A percentile compares a stretch with the other conserved stretches of the same genome.
phyloP scores from a whole-genome alignment of 2,113 vertebrate species.

The Aspiorhynchus laticeps region DNA sequence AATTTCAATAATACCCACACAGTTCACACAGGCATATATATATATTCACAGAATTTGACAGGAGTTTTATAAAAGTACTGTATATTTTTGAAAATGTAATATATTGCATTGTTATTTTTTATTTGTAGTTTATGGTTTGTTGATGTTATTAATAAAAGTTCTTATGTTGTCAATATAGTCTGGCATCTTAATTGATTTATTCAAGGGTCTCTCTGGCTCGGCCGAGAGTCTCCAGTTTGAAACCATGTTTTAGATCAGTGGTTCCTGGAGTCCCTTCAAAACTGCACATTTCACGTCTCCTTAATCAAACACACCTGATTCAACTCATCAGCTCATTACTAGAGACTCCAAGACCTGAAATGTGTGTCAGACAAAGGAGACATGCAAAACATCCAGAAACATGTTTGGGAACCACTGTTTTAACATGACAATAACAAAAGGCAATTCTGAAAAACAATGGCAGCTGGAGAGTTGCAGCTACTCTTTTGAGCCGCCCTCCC shows the following conservation, averaged over 20 bases:
- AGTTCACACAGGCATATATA: neutral
- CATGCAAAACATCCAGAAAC: neutral
- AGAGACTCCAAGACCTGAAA: neutral
- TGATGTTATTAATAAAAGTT: neutral
- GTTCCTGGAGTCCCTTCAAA: neutral
- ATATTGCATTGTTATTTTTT: neutral
- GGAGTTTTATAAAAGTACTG: neutral
- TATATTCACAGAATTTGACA: neutral
- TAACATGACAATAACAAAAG: neutral
- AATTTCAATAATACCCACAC: neutral
- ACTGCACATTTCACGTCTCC: neutral
- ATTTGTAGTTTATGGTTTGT: too few relatives aligned
- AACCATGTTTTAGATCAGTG: neutral
- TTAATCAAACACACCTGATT: neutral
- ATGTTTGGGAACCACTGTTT: neutral
- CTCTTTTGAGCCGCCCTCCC: neutral
- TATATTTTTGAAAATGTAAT: neutral
- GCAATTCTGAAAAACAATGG: neutral
- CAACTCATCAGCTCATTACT: neutral
- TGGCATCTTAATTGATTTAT: neutral
- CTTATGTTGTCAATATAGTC: too few relatives aligned
- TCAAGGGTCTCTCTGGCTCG: neutral
- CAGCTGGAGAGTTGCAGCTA: neutral
- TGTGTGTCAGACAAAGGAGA: neutral
- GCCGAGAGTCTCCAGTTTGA: too few relatives aligned